Percentiles rank a stretch among this genome's conserved stretches.
These are phyloP conservation scores for Gerris lacustris DNA, from an alignment of 2,888 invertebrate species.

Conservation along the genomic window DNA sequence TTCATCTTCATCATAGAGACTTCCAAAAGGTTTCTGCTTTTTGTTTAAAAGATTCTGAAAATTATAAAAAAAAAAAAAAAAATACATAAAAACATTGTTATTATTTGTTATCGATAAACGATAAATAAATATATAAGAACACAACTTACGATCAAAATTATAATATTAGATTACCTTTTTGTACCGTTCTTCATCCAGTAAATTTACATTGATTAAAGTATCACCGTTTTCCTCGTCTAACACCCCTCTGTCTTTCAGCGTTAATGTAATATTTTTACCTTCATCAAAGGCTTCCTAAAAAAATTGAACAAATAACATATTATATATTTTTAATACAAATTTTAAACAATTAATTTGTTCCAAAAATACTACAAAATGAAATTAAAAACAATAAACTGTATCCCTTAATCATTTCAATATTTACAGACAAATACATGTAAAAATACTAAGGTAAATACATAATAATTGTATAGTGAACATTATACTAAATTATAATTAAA, in stretches of 20 bases:
- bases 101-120: background rate
- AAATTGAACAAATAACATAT: background rate
- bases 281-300: conserved; percentile 49
- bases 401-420: too few species aligned
- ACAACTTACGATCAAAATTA: too few species aligned
- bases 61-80: conserved; percentile 13
- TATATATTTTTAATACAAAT: background rate
- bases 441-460: too few species aligned
- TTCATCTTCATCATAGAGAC: conserved; percentile 70
- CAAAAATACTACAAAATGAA: conserved; percentile 7
- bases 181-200: conserved; percentile 71
- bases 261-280: conserved; percentile 75
- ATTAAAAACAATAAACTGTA: background rate
- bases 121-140: too few species aligned
- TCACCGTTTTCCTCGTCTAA: conserved; percentile 74
- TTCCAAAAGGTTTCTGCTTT: conserved; percentile 64
- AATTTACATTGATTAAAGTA: conserved; percentile 81
- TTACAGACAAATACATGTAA: too few species aligned
- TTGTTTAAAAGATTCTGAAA: conserved; percentile 65
- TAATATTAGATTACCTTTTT: conserved; percentile 46
- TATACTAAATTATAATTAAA: too few species aligned
- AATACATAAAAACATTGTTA: too few species aligned
- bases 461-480: too few species aligned
- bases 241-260: conserved; percentile 83
- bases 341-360: background rate